These are phyloP conservation scores for Protaetia brevitarsis DNA, from an alignment of 1,140 invertebrate genomes.

Conservation along the genomic window DNA sequence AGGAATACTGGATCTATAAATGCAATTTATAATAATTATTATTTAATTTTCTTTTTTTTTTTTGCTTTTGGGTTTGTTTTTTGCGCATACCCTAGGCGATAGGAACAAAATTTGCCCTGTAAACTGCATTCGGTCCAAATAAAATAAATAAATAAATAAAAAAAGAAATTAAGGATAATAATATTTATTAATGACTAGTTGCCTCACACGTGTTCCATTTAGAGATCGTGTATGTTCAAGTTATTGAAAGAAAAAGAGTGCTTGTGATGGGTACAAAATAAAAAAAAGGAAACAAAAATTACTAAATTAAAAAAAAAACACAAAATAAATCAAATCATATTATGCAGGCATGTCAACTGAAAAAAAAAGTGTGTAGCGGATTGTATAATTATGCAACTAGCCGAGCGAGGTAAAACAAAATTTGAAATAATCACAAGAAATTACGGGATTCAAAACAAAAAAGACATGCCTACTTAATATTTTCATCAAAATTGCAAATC, in stretches of 20 bases:
- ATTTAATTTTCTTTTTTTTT: neutral
- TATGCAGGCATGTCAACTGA: conserved; percentile 43
- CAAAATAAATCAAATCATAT: conserved; percentile 28
- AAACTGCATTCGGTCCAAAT: conserved; percentile 38
- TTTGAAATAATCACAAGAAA: conserved; percentile 24
- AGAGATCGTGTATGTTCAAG: conserved; percentile 37
- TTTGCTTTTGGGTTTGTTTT: conserved; percentile 9
- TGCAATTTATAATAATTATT: too few species aligned
- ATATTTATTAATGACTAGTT: conserved; percentile 48
- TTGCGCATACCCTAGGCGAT: conserved; percentile 9
- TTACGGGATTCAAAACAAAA: conserved; percentile 22
- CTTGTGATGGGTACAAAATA: conserved; percentile 18
- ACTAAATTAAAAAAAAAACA: conserved; percentile 35
- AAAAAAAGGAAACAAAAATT: conserved; percentile 32
- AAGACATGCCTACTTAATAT: conserved; percentile 46
- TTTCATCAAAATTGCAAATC: conserved; percentile 17
- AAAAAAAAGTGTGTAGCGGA: neutral
- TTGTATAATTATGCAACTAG: neutral
- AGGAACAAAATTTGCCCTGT: conserved; percentile 35
- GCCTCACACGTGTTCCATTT: conserved; percentile 46
- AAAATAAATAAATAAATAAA: conserved; percentile 27
- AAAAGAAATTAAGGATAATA: conserved; percentile 40
- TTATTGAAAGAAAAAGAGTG: conserved; percentile 5
- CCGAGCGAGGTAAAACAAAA: conserved; percentile 20
- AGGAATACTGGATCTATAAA: conserved; percentile 29